Base-by-base conservation (phyloP, 2,797 vertebrate genomes). In the Hippocampus kuda region DNA sequence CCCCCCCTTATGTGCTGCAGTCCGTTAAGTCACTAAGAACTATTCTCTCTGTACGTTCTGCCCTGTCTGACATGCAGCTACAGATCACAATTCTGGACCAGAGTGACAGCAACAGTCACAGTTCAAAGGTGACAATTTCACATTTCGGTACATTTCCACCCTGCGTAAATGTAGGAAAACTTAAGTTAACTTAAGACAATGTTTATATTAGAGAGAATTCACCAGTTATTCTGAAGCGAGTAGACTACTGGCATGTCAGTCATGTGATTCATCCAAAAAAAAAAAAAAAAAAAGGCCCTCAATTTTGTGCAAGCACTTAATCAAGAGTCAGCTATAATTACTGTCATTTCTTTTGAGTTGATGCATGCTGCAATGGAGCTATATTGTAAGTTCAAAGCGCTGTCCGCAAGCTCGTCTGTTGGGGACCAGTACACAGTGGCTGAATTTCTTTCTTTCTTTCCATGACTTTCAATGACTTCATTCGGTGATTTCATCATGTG, bases 1-100 rank as follows among this genome's bases (percentile, higher is more conserved):
- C 72, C 67, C 44, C 68, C 69, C 64, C 7, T 66, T 82, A 79
- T 80, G 77, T 72, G 70, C 27, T 15, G 7, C 41, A 64, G 62
- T 26, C n/a, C 13, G n/a, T 64, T 4, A 15, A 26, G 15, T 48
- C 15, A 48, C 24, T 18, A 27, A 18, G 13, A 65, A 16, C 3
- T 13, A 18, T 65, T 48, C n/a, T 46, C 5, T 18, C n/a, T 46
- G 42, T 16, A 7, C 30, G 2, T 20, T 34, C 30, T 34, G 59
- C 16, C 59, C 42, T 48, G 12, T 13, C 16, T 61, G 56, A 12
- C 8, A 38, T n/a, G 34, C 20, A 18, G 20, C 22, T 26, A 16
- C 7, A 26, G 11, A 5, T 41, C 4, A 62, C 24, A 1, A 42
- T 42, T 42, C 30, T 38, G 60, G 38, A 20, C 18, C 13, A n/a